phyloP scores from a whole-genome alignment of 2,113 vertebrate genomes.

The Ancistrus triradiatus region DNA sequence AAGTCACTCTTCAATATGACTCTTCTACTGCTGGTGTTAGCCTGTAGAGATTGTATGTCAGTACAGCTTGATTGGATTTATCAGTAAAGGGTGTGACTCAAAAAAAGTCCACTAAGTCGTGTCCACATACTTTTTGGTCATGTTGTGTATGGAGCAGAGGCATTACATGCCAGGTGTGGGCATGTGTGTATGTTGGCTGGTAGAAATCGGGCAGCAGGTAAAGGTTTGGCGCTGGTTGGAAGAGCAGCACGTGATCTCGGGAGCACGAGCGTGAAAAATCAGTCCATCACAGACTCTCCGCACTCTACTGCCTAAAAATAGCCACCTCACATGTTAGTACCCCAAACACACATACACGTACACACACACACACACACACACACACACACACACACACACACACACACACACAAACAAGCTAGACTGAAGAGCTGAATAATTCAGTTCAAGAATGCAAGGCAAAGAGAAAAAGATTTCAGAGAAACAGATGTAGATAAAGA shows the following conservation, averaged over 20 bases:
- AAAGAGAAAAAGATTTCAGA: slow-evolving; percentile 4
- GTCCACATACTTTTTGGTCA: too few species aligned
- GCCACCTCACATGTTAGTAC: slow-evolving; percentile 37
- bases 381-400: slow-evolving; percentile 28
- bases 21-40: too few species aligned
- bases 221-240: slow-evolving; percentile 12
- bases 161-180: too few species aligned
- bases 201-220: slow-evolving; percentile 8
- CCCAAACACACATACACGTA: not conserved
- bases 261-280: slow-evolving; percentile 50
- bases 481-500: not conserved
- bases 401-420: slow-evolving; percentile 18
- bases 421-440: slow-evolving; percentile 45
- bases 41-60: too few species aligned
- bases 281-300: slow-evolving; percentile 39
- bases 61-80: too few species aligned
- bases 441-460: slow-evolving; percentile 38
- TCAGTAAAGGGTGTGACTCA: too few species aligned
- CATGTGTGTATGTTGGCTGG: not conserved
- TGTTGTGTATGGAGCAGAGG: too few species aligned
- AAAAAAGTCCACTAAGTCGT: too few species aligned
- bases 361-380: slow-evolving; percentile 18
- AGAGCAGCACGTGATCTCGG: slow-evolving; percentile 35
- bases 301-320: slow-evolving; percentile 43
- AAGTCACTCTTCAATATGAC: too few species aligned